Evolutionary conservation across 2,888 invertebrate species (phyloP), one percentile per base, ranked within the genome.

Genomic region (Chouioia cunea): DNA sequence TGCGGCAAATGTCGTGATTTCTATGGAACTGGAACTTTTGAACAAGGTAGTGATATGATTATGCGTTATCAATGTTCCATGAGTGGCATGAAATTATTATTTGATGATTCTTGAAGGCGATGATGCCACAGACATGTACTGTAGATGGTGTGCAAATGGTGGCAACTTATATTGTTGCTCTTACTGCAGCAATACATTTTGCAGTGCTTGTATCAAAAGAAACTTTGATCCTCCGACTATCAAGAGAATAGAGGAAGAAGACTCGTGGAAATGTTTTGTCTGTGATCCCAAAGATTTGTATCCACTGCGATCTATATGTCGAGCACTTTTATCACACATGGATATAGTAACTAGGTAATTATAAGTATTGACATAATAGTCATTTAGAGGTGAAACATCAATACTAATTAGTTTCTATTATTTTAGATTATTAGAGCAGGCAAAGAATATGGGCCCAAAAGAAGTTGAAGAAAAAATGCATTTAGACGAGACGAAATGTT

Each of bases 111-210:
- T 75, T 78, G 27, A 71, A 85, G 85, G 93, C 60, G 93, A 93
- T 82, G 94, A 94, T 86, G 93, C 93, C 23, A 93, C 93, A 16
- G 94, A 94, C 82, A 86, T 94, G 73, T 94, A 93, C 80, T 94
- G 94, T 78, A 89, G 93, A 59, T 94, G 93, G 94, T 94, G 94
- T 80, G 94, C 93, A 0, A 93, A 94, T 83, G 94, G 89, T 43
- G 92, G 92, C 4, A 91, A 92, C 84, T 92, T 94, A 0, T 91
- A 93, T 79, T 94, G 93, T 80, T 94, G 94, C 80, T 91, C 93
- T 1, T 89, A 89, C 73, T 94, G 94, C 64, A 81, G 83, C 58
- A 84, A 82, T 47, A 83, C 85, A 10, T 85, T 85, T 64, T 89
- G 89, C 76, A 86, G 92, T 88, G 93, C 91, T 87, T 94, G 93